A percentile compares a stretch with the other conserved stretches of the same genome.
phyloP scores from a whole-genome alignment of 2,797 vertebrate species.

The Cuculus canorus region DNA sequence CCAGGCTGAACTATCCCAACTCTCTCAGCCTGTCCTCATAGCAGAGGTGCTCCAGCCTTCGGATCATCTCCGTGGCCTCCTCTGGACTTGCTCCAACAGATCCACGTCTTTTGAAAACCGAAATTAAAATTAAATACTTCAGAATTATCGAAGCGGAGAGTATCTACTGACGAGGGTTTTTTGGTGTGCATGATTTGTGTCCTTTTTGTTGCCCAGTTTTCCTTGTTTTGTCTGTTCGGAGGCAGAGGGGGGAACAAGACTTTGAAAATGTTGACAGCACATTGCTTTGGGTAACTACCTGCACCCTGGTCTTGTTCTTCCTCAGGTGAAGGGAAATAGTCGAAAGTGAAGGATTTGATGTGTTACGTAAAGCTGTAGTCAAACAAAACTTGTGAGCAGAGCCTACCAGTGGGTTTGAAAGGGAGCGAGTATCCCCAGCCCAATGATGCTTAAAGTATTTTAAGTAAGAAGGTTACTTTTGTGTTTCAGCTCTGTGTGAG shows the following conservation, averaged over 20 bases:
- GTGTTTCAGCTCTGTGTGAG: background rate
- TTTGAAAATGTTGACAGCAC: background rate
- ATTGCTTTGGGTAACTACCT: background rate
- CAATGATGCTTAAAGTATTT: background rate
- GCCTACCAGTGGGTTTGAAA: background rate
- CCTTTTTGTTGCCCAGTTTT: background rate
- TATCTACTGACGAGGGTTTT: background rate
- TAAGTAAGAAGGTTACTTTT: background rate
- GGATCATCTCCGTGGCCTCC: no score
- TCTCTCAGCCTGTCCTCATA: no score
- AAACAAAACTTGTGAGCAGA: constrained; percentile 4
- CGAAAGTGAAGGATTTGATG: background rate
- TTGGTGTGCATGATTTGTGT: background rate
- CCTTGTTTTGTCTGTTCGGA: background rate
- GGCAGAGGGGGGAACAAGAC: fast-evolving
- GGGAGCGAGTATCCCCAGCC: background rate
- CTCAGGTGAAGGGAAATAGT: background rate
- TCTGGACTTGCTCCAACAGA: no score
- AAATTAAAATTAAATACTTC: background rate
- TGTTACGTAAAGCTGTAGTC: background rate
- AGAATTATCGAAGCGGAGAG: background rate
- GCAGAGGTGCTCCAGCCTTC: no score
- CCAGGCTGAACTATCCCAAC: no score
- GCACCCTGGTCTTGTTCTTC: background rate
- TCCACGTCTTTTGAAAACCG: background rate